These are phyloP conservation scores for Oscheius onirici DNA, from an alignment of 2,888 invertebrate species.

Conservation along the genomic window DNA sequence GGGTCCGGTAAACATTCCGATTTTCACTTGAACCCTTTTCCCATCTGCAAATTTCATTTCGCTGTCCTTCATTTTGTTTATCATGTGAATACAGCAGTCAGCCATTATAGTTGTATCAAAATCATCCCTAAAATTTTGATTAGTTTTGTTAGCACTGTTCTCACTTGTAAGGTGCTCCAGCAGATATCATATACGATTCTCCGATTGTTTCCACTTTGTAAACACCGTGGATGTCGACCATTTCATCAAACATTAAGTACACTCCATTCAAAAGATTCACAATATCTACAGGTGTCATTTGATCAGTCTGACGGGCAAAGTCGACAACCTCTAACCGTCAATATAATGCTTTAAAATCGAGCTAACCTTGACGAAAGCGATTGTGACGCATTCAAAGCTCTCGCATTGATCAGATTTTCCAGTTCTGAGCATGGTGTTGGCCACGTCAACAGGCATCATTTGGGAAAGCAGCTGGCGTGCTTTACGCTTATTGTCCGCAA, in stretches of 20 bases:
- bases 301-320: slow-evolving; percentile 93
- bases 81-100: slow-evolving; percentile 59
- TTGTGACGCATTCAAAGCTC: slow-evolving; percentile 95
- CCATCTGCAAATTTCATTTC: slow-evolving; percentile 43
- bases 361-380: slow-evolving; percentile 95
- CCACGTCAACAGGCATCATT: slow-evolving; percentile 92
- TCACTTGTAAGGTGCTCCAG: slow-evolving; percentile 54
- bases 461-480: slow-evolving; percentile 94
- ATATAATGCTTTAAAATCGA: too few relatives aligned
- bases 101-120: slow-evolving; percentile 54
- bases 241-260: slow-evolving; percentile 81
- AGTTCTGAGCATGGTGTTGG: slow-evolving; percentile 49
- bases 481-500: slow-evolving; percentile 93
- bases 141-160: neutral
- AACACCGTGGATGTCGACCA: slow-evolving; percentile 90
- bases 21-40: slow-evolving; percentile 46
- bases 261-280: slow-evolving; percentile 88
- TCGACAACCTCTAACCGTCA: slow-evolving; percentile 55
- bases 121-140: slow-evolving; percentile 37
- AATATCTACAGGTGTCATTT: slow-evolving; percentile 95
- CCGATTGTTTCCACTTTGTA: slow-evolving; percentile 75
- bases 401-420: slow-evolving; percentile 72
- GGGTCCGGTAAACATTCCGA: slow-evolving; percentile 51
- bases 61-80: slow-evolving; percentile 40
- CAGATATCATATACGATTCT: slow-evolving; percentile 62